Evolutionary conservation across 2,797 vertebrate species (phyloP).

Genomic region (Micropoecilia bifurca): DNA sequence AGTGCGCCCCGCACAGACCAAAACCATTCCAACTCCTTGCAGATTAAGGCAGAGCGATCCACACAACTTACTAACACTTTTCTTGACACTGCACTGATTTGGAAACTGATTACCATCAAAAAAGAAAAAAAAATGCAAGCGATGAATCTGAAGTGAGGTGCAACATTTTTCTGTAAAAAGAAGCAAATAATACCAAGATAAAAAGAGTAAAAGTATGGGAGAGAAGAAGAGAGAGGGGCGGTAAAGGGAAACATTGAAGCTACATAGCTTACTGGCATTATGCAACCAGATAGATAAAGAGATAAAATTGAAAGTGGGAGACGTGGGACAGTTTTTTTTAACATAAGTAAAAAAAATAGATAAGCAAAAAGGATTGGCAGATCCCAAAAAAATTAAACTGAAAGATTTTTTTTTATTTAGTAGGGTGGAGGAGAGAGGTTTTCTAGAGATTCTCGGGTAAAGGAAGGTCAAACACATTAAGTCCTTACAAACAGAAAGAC

Average conservation of each 20-base stretch:
- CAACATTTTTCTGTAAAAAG: constrained; percentile 49
- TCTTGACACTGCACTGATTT: constrained; percentile 79
- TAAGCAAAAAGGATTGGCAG: background rate
- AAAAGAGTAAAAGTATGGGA: constrained; percentile 15
- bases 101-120: constrained; percentile 79
- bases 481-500: constrained; percentile 41
- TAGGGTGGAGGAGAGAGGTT: constrained; percentile 1
- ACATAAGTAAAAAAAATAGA: constrained; percentile 22
- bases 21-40: constrained; percentile 63
- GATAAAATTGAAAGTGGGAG: constrained; percentile 40
- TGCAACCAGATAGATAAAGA: constrained; percentile 27
- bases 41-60: constrained; percentile 81
- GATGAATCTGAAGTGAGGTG: constrained; percentile 48
- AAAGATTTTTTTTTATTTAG: constrained; percentile 13
- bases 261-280: constrained; percentile 54
- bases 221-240: background rate
- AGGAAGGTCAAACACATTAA: constrained; percentile 57
- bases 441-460: constrained; percentile 11
- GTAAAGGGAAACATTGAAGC: constrained; percentile 20
- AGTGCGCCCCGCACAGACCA: constrained; percentile 60
- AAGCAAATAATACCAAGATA: constrained; percentile 47
- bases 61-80: constrained; percentile 75
- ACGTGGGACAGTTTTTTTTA: constrained; percentile 42
- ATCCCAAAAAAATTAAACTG: constrained; percentile 5
- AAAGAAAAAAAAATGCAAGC: constrained; percentile 41